Base-by-base conservation (phyloP, 1,140 invertebrate species). In the Cataglyphis hispanica region DNA sequence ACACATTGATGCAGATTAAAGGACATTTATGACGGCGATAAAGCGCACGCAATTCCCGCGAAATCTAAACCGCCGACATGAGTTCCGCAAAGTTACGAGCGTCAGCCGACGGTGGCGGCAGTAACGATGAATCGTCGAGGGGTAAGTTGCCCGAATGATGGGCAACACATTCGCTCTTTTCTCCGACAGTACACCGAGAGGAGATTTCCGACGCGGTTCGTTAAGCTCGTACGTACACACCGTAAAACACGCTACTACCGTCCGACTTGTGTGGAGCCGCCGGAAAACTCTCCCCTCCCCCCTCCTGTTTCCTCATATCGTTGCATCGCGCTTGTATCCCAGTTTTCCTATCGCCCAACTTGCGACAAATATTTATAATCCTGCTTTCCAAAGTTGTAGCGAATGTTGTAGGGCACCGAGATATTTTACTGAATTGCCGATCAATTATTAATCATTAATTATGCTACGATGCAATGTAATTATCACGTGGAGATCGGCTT, bases 61-160 rank as follows among this genome's bases (percentile, higher is more conserved):
- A n/a, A n/a, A 64, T 11, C 50, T 46, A 64, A 61, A 81, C 77
- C 67, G 66, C 50, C 78, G n/a, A 58, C 37, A 31, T 31, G 2
- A 16, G 13, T 6, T 19, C 78, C 19, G 66, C 53, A 11, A 70
- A 81, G 53, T 58, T 81, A 70, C 53, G 78, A 72, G 2, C 64
- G 50, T 22, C 56, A 11, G 70, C 22, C 60, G 56, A 11, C 25
- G 37, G 22, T 6, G 25, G 16, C 11, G 19, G 4, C 16, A n/a
- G 10, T 77, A 77, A 76, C 34, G 58, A 84, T 64, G 75, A 67
- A 19, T 46, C 19, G 31, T 66, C n/a, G 50, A 40, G 75, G 61
- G 37, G 10, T 85, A 46, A 67, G 50, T 46, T 61, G 27, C 1
- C 53, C 67, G 78, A 89, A 91, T 87, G 88, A 67, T 40, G 53